phyloP scores from a whole-genome alignment of 2,888 invertebrate species.

The Drosophila nigritarsus region DNA sequence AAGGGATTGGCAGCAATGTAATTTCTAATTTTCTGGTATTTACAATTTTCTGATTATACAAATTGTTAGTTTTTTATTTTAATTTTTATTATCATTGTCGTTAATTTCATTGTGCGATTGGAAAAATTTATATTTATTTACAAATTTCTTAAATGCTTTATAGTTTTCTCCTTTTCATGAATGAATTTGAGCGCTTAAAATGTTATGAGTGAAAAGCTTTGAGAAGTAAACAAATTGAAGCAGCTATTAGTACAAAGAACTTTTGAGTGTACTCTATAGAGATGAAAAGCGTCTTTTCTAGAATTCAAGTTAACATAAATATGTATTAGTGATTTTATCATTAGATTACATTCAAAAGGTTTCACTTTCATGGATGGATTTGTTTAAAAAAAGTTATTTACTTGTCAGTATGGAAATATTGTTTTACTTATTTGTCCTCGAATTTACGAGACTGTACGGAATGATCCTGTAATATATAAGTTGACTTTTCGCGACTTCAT shows the following conservation, averaged over 20 bases:
- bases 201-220: not conserved
- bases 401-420: not conserved
- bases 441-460: accelerated
- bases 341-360: too few species aligned
- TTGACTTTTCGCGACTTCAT: not conserved
- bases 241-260: not conserved
- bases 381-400: too few species aligned
- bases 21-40: too few species aligned
- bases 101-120: not conserved
- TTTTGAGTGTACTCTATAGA: too few species aligned
- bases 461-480: not conserved
- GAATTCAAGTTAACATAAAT: too few species aligned
- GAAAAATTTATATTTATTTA: not conserved
- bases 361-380: too few species aligned
- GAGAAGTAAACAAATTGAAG: too few species aligned
- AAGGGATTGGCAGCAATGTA: not conserved
- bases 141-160: not conserved
- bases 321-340: too few species aligned
- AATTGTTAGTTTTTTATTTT: too few species aligned
- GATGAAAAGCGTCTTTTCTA: too few species aligned
- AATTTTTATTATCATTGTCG: too few species aligned
- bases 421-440: not conserved
- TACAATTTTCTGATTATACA: too few species aligned
- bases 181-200: not conserved
- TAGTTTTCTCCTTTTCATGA: not conserved